Percentiles rank a stretch among this genome's conserved stretches.
Evolutionary conservation across 1,140 invertebrate genomes (phyloP).

Genomic region (Drosophila lini): DNA sequence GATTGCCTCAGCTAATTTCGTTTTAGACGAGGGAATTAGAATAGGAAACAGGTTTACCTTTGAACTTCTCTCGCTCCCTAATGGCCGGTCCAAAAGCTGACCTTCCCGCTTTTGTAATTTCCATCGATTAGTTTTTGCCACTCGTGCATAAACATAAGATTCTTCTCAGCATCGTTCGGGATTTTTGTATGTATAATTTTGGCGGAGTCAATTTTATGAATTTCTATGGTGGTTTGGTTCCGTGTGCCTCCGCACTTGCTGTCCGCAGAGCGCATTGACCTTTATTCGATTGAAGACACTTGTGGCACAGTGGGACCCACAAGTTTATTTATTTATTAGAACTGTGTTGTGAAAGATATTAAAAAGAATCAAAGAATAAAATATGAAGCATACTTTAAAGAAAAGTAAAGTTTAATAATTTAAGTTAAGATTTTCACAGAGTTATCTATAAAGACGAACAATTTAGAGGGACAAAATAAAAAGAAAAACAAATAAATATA

Average conservation of each 20-base stretch:
- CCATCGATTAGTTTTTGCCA: constrained; percentile 46
- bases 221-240: constrained; percentile 21
- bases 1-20: constrained; percentile 13
- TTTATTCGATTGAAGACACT: constrained; percentile 26
- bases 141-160: constrained; percentile 36
- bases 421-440: no score
- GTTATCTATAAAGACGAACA: no score
- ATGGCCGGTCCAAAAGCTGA: constrained; percentile 52
- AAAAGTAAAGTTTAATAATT: neutral
- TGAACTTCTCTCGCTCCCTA: constrained; percentile 37
- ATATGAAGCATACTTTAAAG: neutral
- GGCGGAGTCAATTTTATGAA: constrained; percentile 32
- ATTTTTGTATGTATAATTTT: constrained; percentile 13
- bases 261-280: constrained; percentile 64
- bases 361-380: neutral
- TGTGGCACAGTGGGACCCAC: constrained; percentile 23
- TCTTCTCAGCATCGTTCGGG: constrained; percentile 20
- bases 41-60: constrained; percentile 62
- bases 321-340: constrained; percentile 1
- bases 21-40: constrained; percentile 13
- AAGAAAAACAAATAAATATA: no score
- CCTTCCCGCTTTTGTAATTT: constrained; percentile 57
- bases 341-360: neutral
- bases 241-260: constrained; percentile 34
- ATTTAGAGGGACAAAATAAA: no score